Conservation (phyloP, 1,140 invertebrate genomes). For the Sycophila sp. region DNA sequence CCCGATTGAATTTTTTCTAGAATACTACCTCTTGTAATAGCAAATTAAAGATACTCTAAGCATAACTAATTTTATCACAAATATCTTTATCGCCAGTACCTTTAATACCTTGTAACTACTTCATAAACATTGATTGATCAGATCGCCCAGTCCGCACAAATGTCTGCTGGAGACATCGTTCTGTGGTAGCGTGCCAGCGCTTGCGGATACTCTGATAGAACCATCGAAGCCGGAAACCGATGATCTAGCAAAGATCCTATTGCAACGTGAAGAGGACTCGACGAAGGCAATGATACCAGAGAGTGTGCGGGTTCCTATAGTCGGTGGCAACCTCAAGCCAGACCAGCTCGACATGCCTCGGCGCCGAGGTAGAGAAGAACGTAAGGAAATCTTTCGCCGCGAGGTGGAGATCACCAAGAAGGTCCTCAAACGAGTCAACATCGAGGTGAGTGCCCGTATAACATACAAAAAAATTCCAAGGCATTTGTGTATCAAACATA, state of each 20-base stretch:
- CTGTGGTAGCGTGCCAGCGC: slow-evolving; percentile 79
- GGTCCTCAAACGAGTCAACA: slow-evolving; percentile 62
- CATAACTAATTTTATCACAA: too few relatives aligned
- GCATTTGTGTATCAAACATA: too few relatives aligned
- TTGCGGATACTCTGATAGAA: slow-evolving; percentile 58
- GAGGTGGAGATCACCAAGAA: slow-evolving; percentile 66
- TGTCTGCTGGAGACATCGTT: slow-evolving; percentile 90
- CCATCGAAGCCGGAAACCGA: slow-evolving; percentile 67
- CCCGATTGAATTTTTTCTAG: too few relatives aligned
- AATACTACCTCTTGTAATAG: too few relatives aligned
- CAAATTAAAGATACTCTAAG: too few relatives aligned
- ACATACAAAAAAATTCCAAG: too few relatives aligned
- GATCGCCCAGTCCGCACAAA: slow-evolving; percentile 87
- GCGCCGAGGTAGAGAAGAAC: slow-evolving; percentile 59
- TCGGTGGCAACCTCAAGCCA: slow-evolving; percentile 61
- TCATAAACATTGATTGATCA: too few relatives aligned
- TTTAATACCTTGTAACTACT: too few relatives aligned
- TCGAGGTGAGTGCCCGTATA: slow-evolving; percentile 52
- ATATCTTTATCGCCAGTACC: too few relatives aligned
- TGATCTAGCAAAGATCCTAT: slow-evolving; percentile 73
- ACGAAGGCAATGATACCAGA: slow-evolving; percentile 64
- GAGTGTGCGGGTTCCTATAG: slow-evolving; percentile 59
- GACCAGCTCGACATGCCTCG: slow-evolving; percentile 61
- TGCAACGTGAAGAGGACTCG: slow-evolving; percentile 66
- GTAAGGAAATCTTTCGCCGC: slow-evolving; percentile 63